Evolutionary conservation across 1,140 invertebrate genomes (phyloP), one percentile per base, ranked within the genome.

Genomic region (Oryzaephilus surinamensis): DNA sequence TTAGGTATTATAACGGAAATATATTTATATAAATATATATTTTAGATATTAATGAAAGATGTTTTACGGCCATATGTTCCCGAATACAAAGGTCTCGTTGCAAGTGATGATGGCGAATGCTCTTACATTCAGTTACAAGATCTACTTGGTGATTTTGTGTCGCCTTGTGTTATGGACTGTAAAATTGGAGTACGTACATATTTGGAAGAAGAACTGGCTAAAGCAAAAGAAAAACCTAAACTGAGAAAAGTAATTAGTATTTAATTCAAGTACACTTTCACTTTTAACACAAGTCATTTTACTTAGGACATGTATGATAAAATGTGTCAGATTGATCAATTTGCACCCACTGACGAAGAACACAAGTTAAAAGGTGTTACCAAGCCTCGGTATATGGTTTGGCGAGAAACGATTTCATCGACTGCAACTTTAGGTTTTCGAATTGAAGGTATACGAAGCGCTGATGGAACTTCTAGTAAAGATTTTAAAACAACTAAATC

Each of bases 401-500:
- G 94, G 91, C 68, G 95, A 29, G 95, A 98, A 67, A 92, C 91
- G 4, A 95, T 97, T 54, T 96, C 91, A 14, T 97, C 92, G 12
- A 96, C 93, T 4, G 81, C 91, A 0, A 90, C 85, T 4, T 69
- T 97, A 15, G 95, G 93, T 33, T 98, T 98, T 66, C 72, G 94
- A 43, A 93, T 98, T 50, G 95, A 98, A 65, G 95, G 93, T 5
- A 86, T 96, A 41, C 88, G 89, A 65, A 81, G 83, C 47, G 77
- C 78, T 26, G 84, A 89, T 54, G 89, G 87, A 20, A 83, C 77
- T 32, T 87, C 88, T 32, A 82, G 81, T 44, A 97, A 95, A 72
- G 91, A 96, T 62, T 97, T 95, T 60, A 97, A 97, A 66, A 96
- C 89, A n/a, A 93, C 89, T 3, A 84, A 87, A 65, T 83, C 79